Conservation (phyloP, 1,140 invertebrate genomes). For the Micrasema minimum region DNA sequence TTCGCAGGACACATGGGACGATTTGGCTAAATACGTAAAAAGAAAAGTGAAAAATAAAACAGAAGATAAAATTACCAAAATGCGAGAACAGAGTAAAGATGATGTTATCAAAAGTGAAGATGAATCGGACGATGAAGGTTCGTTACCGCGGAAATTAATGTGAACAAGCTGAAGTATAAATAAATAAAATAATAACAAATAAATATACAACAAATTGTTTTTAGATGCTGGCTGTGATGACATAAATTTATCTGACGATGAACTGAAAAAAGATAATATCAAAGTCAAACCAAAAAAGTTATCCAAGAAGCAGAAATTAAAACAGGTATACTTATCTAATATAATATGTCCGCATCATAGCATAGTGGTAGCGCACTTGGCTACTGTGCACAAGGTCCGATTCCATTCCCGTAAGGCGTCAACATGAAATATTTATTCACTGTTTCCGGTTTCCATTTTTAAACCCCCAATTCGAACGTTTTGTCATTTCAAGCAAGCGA, state of each 20-base stretch:
- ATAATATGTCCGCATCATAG: no score
- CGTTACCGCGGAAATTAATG: no score
- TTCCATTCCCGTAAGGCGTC: no score
- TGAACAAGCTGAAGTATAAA: no score
- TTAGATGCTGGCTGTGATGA: conserved; percentile 54
- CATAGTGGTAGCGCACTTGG: no score
- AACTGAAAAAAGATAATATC: conserved; percentile 75
- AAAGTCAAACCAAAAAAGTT: conserved; percentile 69
- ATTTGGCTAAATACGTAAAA: conserved; percentile 84
- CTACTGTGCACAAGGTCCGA: no score
- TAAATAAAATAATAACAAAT: no score
- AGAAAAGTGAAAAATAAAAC: conserved; percentile 82
- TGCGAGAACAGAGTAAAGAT: conserved; percentile 65
- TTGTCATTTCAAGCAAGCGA: no score
- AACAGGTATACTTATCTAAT: conserved; percentile 57
- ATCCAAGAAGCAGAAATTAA: conserved; percentile 67
- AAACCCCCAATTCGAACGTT: no score
- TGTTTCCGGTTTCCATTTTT: no score
- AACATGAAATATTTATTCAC: no score
- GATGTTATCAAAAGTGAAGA: conserved; percentile 56
- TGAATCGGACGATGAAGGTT: conserved; percentile 50
- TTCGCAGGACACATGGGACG: conserved; percentile 81
- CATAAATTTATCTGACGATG: conserved; percentile 75
- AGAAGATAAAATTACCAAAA: conserved; percentile 85
- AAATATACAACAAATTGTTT: background rate